These are phyloP conservation scores for Pantherophis guttatus DNA, from an alignment of 2,113 vertebrate genomes.

Conservation along the genomic window DNA sequence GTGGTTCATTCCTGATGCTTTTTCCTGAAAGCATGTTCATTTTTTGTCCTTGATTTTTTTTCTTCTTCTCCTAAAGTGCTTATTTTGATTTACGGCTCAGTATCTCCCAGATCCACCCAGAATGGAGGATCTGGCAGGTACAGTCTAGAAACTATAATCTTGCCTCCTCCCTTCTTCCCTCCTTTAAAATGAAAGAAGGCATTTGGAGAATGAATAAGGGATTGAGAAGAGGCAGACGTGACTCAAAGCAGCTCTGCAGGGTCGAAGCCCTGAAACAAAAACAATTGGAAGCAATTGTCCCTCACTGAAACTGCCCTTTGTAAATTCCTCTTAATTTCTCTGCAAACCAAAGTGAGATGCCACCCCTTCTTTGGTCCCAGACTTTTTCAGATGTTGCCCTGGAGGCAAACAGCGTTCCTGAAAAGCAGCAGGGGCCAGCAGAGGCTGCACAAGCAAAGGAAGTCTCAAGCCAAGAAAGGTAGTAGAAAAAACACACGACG, in stretches of 20 bases:
- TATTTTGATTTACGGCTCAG: background rate
- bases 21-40: background rate
- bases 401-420: conserved; percentile 2
- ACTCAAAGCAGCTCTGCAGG: conserved; percentile 52
- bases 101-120: background rate
- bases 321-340: conserved; percentile 25
- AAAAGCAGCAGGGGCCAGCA: background rate
- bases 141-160: conserved; percentile 7
- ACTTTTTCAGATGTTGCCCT: conserved; percentile 11
- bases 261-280: conserved; percentile 35
- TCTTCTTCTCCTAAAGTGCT: background rate
- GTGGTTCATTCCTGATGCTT: background rate
- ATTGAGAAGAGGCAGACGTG: conserved; percentile 45
- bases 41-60: background rate
- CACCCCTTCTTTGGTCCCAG: background rate
- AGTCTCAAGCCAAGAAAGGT: background rate
- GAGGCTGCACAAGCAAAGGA: background rate
- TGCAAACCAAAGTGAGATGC: conserved; percentile 2
- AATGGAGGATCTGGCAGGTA: background rate
- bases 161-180: conserved; percentile 7
- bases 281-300: conserved; percentile 44
- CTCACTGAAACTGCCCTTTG: conserved; percentile 15
- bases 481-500: background rate
- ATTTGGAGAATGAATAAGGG: conserved; percentile 32
- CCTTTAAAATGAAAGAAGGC: conserved; percentile 31